Base-by-base conservation (phyloP, 2,113 vertebrate genomes). In the Ammodytes dubius region DNA sequence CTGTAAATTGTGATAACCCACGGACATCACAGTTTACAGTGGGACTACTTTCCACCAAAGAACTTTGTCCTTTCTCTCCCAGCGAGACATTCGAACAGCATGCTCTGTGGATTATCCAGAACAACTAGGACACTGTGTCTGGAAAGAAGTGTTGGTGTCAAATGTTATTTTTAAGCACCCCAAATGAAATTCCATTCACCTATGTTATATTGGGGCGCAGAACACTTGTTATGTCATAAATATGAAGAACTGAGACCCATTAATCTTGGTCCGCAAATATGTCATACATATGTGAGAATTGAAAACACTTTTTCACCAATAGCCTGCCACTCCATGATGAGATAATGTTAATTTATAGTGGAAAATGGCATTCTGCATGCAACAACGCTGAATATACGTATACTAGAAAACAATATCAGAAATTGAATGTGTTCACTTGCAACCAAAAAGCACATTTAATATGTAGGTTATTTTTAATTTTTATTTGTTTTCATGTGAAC, bases 101-200 rank as follows among this genome's bases (percentile, higher is more conserved):
- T 71, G 45, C 71, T 71, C 52, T 37, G n/a, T 64, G 65, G 58
- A 74, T 75, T 65, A 70, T 69, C 11, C 46, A 37, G 12, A 46
- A 14, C 13, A 77, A 39, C 47, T 5, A 54, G 40, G 13, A 49
- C 57, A 63, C 37, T 56, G 47, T 60, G 12, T 66, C 68, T 78
- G 27, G 8, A 49, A 58, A 53, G 56, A 61, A 54, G 42, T 6
- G 56, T 35, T 39, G 11, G 42, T 74, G 46, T 47, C 35, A 14
- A 40, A 27, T 46, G 7, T 43, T 11, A 47, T 39, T 37, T 6
- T 47, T 17, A 14, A 27, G 6, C 17, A 52, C 57, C 58, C 19
- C 11, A n/a, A n/a, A 19, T 43, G 0, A 70, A 46, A 57, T 57
- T 7, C 27, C 2, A 4, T 19, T 49, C 10, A 68, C 4, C 35